Percentiles rank a stretch among this genome's conserved stretches.
Evolutionary conservation across 1,140 invertebrate species (phyloP).

Genomic region (Bacillus rossius): DNA sequence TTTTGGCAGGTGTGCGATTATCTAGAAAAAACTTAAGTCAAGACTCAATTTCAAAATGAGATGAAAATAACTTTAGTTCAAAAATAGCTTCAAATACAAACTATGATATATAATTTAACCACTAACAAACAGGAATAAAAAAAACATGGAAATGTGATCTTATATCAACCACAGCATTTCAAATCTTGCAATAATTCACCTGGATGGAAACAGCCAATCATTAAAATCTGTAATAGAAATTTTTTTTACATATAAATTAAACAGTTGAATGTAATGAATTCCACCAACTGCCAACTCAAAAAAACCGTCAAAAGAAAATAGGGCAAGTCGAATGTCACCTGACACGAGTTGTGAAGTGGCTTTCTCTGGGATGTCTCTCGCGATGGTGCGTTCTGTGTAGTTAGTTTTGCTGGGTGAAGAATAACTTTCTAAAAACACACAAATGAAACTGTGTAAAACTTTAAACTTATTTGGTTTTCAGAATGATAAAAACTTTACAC

Average conservation of each 20-base stretch:
- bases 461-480: slow-evolving; percentile 8
- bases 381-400: slow-evolving; percentile 48
- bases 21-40: too few species aligned
- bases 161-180: too few species aligned
- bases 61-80: neutral
- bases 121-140: too few species aligned
- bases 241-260: too few species aligned
- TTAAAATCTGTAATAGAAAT: too few species aligned
- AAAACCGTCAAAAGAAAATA: slow-evolving; percentile 2
- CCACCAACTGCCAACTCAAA: too few species aligned
- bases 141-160: too few species aligned
- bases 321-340: slow-evolving; percentile 37
- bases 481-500: neutral
- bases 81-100: neutral
- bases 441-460: neutral
- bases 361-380: slow-evolving; percentile 53
- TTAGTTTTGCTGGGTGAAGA: slow-evolving; percentile 55
- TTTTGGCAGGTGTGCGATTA: too few species aligned
- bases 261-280: too few species aligned
- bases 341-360: slow-evolving; percentile 55
- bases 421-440: slow-evolving; percentile 35
- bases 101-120: neutral
- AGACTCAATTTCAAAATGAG: neutral
- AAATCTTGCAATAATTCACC: too few species aligned
- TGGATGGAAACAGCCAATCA: too few species aligned